Percentiles rank a stretch among this genome's conserved stretches.
Evolutionary conservation across 2,888 invertebrate genomes (phyloP).

Genomic region (Blera fallax): DNA sequence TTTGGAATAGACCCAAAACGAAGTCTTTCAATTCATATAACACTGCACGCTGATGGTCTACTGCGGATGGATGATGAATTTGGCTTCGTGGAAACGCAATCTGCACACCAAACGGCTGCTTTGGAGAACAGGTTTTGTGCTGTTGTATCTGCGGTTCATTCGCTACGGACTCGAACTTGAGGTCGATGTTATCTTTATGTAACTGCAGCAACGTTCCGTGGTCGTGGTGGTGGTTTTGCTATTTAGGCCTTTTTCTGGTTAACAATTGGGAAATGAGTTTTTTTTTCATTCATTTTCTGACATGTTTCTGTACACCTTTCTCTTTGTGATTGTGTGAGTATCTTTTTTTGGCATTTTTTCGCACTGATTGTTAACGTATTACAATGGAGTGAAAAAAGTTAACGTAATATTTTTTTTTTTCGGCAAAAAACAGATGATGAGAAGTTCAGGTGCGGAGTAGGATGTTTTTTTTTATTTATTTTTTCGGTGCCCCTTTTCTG

Average conservation of each 20-base stretch:
- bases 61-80: conserved; percentile 37
- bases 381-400: conserved; percentile 7
- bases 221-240: conserved; percentile 13
- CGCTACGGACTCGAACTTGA: conserved; percentile 62
- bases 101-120: conserved; percentile 33
- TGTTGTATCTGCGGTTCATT: conserved; percentile 30
- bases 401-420: conserved; percentile 43
- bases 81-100: conserved; percentile 54
- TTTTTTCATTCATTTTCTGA: neutral
- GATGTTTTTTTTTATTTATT: neutral
- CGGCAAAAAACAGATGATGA: conserved; percentile 11
- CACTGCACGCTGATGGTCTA: neutral
- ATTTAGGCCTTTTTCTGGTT: conserved; percentile 35
- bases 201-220: conserved; percentile 40
- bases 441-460: conserved; percentile 33
- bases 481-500: neutral
- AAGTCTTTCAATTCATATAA: conserved; percentile 45
- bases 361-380: conserved; percentile 28
- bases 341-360: conserved; percentile 5
- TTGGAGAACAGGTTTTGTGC: conserved; percentile 49
- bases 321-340: conserved; percentile 43
- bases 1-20: conserved; percentile 15
- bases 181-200: conserved; percentile 70
- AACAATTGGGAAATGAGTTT: conserved; percentile 45
- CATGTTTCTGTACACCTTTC: conserved; percentile 47